Evolutionary conservation across 53 echinoderm and acorn worm genomes (phyloP).

Genomic region (Antedon mediterranea): DNA sequence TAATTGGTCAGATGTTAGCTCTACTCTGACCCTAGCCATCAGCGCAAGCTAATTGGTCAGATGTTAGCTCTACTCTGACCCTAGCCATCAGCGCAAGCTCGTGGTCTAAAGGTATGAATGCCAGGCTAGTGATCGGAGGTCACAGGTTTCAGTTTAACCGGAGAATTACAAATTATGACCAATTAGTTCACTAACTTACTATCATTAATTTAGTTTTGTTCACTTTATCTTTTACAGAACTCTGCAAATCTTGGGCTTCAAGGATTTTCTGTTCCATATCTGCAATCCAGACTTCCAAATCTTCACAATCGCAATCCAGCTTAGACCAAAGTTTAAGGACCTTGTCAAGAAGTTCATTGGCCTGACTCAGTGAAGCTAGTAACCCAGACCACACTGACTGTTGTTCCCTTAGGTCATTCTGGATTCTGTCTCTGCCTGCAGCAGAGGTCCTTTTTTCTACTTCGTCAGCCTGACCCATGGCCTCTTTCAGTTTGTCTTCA

Average conservation of each 20-base stretch:
- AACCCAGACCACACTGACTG: not conserved
- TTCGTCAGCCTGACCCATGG: not conserved
- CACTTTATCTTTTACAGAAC: not conserved
- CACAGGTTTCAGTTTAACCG: no score
- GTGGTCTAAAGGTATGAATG: no score
- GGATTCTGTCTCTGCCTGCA: not conserved
- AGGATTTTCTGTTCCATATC: not conserved
- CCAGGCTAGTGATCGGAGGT: no score
- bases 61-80: no score
- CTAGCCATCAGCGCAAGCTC: no score
- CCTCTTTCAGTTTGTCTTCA: slow-evolving; percentile 5
- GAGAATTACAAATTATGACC: no score
- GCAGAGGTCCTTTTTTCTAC: not conserved
- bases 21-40: no score
- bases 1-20: no score
- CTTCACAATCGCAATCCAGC: not conserved
- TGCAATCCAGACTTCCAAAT: not conserved
- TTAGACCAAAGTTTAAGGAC: not conserved
- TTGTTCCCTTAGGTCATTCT: not conserved
- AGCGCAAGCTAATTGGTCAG: no score
- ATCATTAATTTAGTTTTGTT: not conserved
- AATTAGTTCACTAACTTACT: not conserved
- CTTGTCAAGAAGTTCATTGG: not conserved
- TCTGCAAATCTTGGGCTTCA: not conserved
- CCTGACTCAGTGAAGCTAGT: not conserved